Conservation (phyloP, 2,113 vertebrate species). For the Tragulus kanchil region DNA sequence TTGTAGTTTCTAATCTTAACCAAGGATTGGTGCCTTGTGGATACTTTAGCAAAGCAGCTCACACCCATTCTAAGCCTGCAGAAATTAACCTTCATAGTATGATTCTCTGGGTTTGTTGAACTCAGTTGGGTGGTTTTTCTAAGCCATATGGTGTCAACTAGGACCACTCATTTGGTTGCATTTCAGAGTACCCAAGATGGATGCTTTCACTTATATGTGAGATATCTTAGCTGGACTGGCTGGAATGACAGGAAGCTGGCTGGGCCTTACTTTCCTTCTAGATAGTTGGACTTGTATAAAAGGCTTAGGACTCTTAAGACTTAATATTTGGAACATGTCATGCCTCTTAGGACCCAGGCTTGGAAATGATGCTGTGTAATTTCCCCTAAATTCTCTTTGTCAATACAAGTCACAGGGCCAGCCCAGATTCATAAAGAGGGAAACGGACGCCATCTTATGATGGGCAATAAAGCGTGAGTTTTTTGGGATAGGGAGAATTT, state of each 20-base stretch:
- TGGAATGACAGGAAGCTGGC: not conserved
- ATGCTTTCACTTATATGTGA: not conserved
- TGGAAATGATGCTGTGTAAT: not conserved
- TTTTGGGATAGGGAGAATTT: not conserved
- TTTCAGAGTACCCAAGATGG: not conserved
- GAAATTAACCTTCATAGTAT: not conserved
- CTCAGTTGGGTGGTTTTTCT: slow-evolving; percentile 2
- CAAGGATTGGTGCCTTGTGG: not conserved
- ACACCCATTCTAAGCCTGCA: not conserved
- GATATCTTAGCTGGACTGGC: not conserved
- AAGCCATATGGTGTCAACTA: not conserved
- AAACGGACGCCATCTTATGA: not conserved
- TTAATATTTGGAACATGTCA: not conserved
- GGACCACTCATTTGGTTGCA: not conserved
- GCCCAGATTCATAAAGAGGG: not conserved
- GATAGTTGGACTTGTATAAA: not conserved
- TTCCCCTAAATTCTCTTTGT: not conserved
- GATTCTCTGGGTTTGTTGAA: not conserved
- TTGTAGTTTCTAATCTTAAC: not conserved
- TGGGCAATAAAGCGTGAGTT: not conserved
- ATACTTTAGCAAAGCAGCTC: not conserved
- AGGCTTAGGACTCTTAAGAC: not conserved
- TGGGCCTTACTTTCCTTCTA: not conserved
- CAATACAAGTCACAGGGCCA: not conserved
- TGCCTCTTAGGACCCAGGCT: not conserved